These are phyloP conservation scores for Drosophila neutralis DNA, from an alignment of 2,888 invertebrate genomes.

Conservation along the genomic window DNA sequence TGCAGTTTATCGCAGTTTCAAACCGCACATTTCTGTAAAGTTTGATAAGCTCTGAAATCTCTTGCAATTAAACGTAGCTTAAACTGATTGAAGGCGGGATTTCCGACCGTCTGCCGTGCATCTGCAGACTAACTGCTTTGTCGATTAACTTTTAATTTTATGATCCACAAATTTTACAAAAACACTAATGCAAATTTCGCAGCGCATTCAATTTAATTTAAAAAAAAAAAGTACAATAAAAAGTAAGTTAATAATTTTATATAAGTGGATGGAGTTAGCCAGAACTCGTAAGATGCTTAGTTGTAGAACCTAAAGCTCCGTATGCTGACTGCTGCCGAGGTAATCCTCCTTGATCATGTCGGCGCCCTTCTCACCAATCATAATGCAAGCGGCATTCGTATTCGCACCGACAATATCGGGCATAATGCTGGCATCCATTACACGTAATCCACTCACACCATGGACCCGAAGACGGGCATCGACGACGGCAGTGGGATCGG, in stretches of 20 bases:
- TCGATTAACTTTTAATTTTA: not conserved
- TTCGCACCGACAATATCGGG: slow-evolving; percentile 87
- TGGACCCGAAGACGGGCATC: slow-evolving; percentile 86
- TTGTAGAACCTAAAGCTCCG: slow-evolving; percentile 48
- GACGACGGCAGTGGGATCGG: slow-evolving; percentile 86
- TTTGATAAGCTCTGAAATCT: not conserved
- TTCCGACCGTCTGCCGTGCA: not conserved
- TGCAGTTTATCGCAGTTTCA: slow-evolving; percentile 1
- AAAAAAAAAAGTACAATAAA: slow-evolving; percentile 20
- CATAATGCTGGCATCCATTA: slow-evolving; percentile 89
- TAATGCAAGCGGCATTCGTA: slow-evolving; percentile 87
- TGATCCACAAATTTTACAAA: not conserved
- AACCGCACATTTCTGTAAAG: not conserved
- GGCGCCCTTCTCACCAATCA: slow-evolving; percentile 89
- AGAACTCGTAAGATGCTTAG: not conserved
- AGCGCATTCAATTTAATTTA: slow-evolving; percentile 22
- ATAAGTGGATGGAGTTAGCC: slow-evolving; percentile 15
- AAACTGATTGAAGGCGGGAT: not conserved
- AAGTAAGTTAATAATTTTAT: slow-evolving; percentile 27
- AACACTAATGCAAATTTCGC: not conserved
- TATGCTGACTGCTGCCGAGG: slow-evolving; percentile 48
- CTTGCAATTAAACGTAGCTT: not conserved
- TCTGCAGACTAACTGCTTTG: not conserved
- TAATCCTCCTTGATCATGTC: slow-evolving; percentile 87
- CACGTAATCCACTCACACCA: slow-evolving; percentile 86